Percentiles rank a stretch among this genome's conserved stretches.
phyloP scores from a whole-genome alignment of 2,888 invertebrate genomes.

The Stenodera caucasica region DNA sequence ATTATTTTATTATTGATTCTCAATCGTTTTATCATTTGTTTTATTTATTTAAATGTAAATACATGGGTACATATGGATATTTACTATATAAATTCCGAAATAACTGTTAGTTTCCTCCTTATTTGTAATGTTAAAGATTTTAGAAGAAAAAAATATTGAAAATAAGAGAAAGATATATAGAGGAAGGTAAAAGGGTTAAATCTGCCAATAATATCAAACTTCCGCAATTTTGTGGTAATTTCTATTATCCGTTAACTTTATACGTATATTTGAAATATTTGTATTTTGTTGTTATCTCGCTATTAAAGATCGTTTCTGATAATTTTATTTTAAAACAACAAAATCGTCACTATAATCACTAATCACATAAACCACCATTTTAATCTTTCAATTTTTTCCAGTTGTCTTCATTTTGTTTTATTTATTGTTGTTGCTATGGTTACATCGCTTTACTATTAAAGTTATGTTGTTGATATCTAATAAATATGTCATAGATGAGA shows the following conservation, averaged over 20 bases:
- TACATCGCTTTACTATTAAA: too few species aligned
- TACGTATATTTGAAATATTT: not conserved
- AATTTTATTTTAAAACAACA: not conserved
- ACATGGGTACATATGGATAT: too few species aligned
- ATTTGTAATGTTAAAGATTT: not conserved
- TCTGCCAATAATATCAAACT: not conserved
- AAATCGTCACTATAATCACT: too few species aligned
- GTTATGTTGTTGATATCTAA: too few species aligned
- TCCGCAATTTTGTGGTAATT: constrained; percentile 6
- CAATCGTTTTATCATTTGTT: not conserved
- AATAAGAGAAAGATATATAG: too few species aligned
- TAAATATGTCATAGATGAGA: too few species aligned
- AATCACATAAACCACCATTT: not conserved
- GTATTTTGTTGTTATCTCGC: not conserved
- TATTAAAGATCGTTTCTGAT: not conserved
- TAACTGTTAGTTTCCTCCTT: not conserved
- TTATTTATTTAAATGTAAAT: too few species aligned
- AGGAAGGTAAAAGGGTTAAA: not conserved
- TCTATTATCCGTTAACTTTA: constrained; percentile 5
- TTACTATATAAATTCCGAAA: not conserved
- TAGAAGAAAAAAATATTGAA: too few species aligned
- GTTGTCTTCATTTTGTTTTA: too few species aligned
- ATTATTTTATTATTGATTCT: not conserved
- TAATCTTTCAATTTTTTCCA: not conserved
- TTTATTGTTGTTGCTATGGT: too few species aligned